phyloP scores from a whole-genome alignment of 2,888 invertebrate species.

The Himalopsyche kuldschensis region DNA sequence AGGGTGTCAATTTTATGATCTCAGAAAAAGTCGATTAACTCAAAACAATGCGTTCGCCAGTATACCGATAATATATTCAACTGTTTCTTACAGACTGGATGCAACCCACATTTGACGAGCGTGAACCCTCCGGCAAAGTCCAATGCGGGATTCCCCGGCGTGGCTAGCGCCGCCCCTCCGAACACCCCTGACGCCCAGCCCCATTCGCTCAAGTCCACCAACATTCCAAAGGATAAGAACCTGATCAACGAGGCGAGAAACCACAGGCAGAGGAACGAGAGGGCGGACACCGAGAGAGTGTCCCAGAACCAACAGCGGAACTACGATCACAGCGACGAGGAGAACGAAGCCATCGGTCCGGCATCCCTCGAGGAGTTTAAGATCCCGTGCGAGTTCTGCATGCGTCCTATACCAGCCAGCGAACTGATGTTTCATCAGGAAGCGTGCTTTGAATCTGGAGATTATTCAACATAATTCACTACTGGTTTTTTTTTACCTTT shows the following conservation, averaged over 20 bases:
- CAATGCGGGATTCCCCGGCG: neutral
- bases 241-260: neutral
- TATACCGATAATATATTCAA: no score
- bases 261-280: neutral
- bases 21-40: no score
- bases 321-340: neutral
- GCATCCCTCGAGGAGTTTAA: constrained; percentile 46
- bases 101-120: constrained; percentile 50
- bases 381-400: constrained; percentile 66
- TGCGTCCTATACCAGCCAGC: constrained; percentile 53
- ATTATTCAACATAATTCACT: neutral
- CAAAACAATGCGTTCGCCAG: no score
- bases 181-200: constrained; percentile 32
- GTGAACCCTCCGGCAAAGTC: constrained; percentile 30
- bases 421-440: constrained; percentile 61
- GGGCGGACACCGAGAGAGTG: neutral
- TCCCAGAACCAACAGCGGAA: neutral
- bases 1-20: no score
- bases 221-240: neutral
- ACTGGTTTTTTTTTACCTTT: neutral
- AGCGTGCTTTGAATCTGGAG: constrained; percentile 42
- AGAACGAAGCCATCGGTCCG: constrained; percentile 3
- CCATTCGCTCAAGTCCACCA: neutral
- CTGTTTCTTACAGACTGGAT: constrained; percentile 44
- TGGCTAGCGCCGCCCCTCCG: constrained; percentile 41